These are phyloP conservation scores for Amblyraja radiata DNA, from an alignment of 2,797 vertebrate species.

Conservation along the genomic window DNA sequence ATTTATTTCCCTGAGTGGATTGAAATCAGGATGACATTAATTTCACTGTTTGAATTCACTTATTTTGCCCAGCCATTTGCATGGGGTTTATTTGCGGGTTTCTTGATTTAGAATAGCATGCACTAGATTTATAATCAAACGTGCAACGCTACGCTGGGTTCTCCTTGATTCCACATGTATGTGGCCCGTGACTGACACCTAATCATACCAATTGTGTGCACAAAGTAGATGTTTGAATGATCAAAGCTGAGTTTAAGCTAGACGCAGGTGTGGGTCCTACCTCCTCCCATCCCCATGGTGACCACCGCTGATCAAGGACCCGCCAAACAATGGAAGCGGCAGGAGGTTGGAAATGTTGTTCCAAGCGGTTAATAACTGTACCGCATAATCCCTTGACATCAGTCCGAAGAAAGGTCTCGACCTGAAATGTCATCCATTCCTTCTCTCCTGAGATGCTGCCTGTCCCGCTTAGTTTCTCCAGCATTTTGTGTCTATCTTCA, in stretches of 20 bases:
- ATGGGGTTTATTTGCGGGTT: conserved; percentile 26
- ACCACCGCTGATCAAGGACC: neutral
- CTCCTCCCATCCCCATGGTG: neutral
- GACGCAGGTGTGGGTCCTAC: neutral
- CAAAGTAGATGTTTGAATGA: neutral
- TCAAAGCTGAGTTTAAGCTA: neutral
- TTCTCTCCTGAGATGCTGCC: too few relatives aligned
- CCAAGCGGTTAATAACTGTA: neutral
- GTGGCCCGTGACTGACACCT: neutral
- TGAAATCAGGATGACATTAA: conserved; percentile 5
- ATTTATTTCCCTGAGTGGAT: neutral
- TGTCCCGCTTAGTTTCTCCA: too few relatives aligned
- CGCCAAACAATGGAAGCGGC: neutral
- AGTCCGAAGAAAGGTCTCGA: too few relatives aligned
- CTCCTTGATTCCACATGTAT: neutral
- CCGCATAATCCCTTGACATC: too few relatives aligned
- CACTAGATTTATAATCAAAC: neutral
- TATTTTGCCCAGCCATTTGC: conserved; percentile 22
- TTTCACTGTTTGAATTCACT: conserved; percentile 31
- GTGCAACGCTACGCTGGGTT: neutral
- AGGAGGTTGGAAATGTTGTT: neutral
- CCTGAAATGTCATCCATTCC: too few relatives aligned
- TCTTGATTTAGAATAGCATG: conserved; percentile 11
- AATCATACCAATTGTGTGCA: conserved; percentile 16
- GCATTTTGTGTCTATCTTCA: too few relatives aligned